Percentiles rank a stretch among this genome's conserved stretches.
phyloP scores from a whole-genome alignment of 2,797 vertebrate species.

The Ibycter americanus region DNA sequence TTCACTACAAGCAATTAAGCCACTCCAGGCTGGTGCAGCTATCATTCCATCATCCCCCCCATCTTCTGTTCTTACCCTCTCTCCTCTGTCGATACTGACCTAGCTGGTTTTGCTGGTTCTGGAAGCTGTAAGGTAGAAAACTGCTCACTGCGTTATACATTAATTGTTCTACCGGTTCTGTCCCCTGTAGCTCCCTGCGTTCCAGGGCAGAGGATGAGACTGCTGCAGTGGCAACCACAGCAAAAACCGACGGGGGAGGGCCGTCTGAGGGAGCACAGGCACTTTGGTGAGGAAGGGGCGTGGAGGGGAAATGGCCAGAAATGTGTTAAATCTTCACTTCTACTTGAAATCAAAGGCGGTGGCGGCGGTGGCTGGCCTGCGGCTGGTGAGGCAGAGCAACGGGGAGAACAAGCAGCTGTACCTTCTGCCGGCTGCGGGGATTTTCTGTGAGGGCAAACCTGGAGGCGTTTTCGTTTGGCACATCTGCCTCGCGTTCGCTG shows the following conservation, averaged over 20 bases:
- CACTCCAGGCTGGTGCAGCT: too few relatives aligned
- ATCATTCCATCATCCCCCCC: background rate
- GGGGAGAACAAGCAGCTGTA: background rate
- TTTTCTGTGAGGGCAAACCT: too few relatives aligned
- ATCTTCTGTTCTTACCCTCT: background rate
- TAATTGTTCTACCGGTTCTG: background rate
- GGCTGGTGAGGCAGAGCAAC: background rate
- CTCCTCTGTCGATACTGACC: background rate
- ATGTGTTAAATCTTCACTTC: too few relatives aligned
- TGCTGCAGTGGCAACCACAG: background rate
- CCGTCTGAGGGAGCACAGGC: background rate
- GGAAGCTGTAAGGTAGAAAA: background rate
- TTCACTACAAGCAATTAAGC: background rate
- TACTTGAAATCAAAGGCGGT: too few relatives aligned
- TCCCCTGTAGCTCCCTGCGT: too few relatives aligned
- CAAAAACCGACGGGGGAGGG: fast-evolving
- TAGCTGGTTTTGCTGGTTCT: background rate
- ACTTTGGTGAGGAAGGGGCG: background rate
- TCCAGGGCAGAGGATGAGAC: background rate
- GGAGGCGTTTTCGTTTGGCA: too few relatives aligned
- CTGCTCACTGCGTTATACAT: background rate
- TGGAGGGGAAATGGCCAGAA: background rate
- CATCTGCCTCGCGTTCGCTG: too few relatives aligned
- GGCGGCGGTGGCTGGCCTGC: too few relatives aligned
- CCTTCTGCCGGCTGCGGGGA: background rate